phyloP scores from a whole-genome alignment of 2,113 vertebrate species.

The Megaceryle torquata region DNA sequence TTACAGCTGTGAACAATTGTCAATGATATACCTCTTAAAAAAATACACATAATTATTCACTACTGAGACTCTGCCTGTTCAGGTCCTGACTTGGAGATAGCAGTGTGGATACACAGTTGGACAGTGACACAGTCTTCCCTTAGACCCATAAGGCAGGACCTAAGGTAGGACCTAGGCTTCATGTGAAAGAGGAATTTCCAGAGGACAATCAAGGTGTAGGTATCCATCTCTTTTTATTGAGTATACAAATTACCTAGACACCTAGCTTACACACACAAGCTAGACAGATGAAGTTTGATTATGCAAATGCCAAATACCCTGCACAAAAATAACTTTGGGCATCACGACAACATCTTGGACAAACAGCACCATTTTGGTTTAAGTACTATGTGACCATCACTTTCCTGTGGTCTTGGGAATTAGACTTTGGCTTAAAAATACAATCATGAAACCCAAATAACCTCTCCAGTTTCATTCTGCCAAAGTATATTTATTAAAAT shows the following conservation, averaged over 20 bases:
- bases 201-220: neutral
- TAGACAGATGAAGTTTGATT: neutral
- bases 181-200: neutral
- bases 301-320: neutral
- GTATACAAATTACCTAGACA: neutral
- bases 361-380: neutral
- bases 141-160: neutral
- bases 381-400: neutral
- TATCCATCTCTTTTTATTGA: neutral
- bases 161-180: neutral
- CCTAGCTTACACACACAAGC: neutral
- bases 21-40: neutral
- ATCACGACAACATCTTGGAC: neutral
- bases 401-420: neutral
- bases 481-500: neutral
- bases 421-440: neutral
- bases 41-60: neutral
- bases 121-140: neutral
- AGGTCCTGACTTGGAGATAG: neutral
- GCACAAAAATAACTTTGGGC: neutral
- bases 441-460: neutral
- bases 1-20: neutral
- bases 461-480: neutral
- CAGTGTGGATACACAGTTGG: neutral
- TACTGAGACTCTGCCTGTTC: neutral